Evolutionary conservation across 2,797 vertebrate species (phyloP).

Genomic region (Smutsia gigantea): DNA sequence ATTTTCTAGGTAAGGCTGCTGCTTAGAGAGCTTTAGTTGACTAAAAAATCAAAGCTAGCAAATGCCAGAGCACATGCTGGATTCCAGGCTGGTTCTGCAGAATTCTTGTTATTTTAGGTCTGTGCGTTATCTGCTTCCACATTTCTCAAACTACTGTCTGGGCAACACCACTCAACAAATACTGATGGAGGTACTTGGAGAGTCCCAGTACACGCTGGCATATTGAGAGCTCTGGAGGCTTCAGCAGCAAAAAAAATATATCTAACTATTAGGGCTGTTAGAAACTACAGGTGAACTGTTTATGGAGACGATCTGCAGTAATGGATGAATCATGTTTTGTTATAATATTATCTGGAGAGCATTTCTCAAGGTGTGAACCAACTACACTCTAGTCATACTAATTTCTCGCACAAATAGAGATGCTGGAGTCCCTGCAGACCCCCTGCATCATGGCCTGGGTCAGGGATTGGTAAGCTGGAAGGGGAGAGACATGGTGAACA

Average conservation of each 20-base stretch:
- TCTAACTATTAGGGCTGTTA: not conserved
- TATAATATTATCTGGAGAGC: not conserved
- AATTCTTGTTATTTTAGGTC: not conserved
- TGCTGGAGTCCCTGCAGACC: not conserved
- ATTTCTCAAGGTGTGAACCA: slow-evolving; percentile 9
- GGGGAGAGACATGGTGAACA: not conserved
- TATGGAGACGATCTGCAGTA: not conserved
- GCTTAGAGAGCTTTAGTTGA: not conserved
- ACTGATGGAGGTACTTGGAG: not conserved
- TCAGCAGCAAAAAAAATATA: not conserved
- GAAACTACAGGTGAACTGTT: not conserved
- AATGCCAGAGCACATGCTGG: too few relatives aligned
- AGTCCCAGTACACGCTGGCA: not conserved
- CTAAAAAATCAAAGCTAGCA: not conserved
- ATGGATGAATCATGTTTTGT: not conserved
- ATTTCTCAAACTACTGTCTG: not conserved
- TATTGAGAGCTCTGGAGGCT: not conserved
- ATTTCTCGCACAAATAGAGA: not conserved
- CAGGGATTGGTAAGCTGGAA: not conserved
- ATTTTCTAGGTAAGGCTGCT: slow-evolving; percentile 12
- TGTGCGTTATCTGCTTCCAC: not conserved
- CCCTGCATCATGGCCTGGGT: not conserved
- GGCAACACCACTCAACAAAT: not conserved
- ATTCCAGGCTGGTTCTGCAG: not conserved
- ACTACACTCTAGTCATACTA: not conserved